These are phyloP conservation scores for Alviniconcha strummeri DNA, from an alignment of 2,888 invertebrate species.

Conservation along the genomic window DNA sequence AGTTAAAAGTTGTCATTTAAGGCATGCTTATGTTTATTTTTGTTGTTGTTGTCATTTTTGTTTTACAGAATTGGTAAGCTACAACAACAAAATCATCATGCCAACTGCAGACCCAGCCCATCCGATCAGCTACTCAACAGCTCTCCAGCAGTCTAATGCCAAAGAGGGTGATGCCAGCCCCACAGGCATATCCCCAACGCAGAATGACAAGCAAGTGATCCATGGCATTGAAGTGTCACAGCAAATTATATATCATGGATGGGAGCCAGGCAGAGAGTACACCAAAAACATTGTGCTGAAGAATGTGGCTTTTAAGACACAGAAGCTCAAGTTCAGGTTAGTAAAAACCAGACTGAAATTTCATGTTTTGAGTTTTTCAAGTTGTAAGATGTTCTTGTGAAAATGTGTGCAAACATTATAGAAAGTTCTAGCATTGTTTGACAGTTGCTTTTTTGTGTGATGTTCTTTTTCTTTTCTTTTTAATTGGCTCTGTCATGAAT, in stretches of 20 bases:
- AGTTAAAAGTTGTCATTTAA: too few species aligned
- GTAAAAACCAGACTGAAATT: conserved; percentile 33
- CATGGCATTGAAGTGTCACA: conserved; percentile 69
- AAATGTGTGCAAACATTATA: not conserved
- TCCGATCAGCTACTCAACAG: conserved; percentile 31
- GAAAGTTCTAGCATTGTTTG: not conserved
- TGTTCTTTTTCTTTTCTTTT: too few species aligned
- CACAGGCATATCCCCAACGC: conserved; percentile 31
- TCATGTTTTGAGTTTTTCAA: not conserved
- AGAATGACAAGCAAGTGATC: conserved; percentile 36
- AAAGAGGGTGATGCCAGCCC: conserved; percentile 29
- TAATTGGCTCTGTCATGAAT: too few species aligned
- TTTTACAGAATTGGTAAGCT: not conserved
- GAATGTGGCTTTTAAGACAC: conserved; percentile 70
- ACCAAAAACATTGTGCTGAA: conserved; percentile 70
- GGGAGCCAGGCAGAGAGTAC: conserved; percentile 72
- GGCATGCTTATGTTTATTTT: too few species aligned
- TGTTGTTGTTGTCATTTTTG: too few species aligned
- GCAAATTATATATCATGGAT: conserved; percentile 68
- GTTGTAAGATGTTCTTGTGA: not conserved
- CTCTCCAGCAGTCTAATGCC: conserved; percentile 2
- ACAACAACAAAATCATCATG: conserved; percentile 34
- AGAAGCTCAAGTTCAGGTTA: conserved; percentile 72
- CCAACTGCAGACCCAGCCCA: conserved; percentile 41
- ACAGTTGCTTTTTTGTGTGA: not conserved